Base-by-base conservation (phyloP, 2,888 invertebrate genomes). In the Oscheius myriophilus region DNA sequence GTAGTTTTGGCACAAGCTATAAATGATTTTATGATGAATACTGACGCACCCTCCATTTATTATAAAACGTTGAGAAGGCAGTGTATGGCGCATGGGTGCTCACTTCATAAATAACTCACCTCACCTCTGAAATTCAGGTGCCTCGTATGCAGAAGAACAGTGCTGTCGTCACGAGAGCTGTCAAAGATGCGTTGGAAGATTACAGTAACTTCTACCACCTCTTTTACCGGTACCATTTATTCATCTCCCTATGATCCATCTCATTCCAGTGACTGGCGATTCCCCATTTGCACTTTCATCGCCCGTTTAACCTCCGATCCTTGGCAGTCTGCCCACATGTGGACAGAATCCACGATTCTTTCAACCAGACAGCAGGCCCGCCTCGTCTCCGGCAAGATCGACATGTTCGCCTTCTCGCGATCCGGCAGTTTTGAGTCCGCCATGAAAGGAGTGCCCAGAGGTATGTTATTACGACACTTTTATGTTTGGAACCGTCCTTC, bases 201-300 rank as follows among this genome's bases (percentile, higher is more conserved):
- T 67, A 61, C 25, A n/a, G 25, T 0, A 16, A 61, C n/a, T 67
- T 41, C 25, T 45, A 63, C 11, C 52, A 67, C 53, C 25, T 67
- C 3, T 23, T 67, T 0, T 67, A 67, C 53, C 43, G 67, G 67
- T 58, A 21, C 14, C 16, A 4, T 18, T 26, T 53, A 2, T 33
- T 33, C 21, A 11, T 18, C 12, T 39, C 18, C 33, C n/a, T 33
- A 41, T n/a, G 18, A 6, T 33, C 21, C 26, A 54, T 3, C 11
- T 54, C n/a, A 57, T 64, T 72, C 45, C 52, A 75, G 76, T 41
- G 74, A 77, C 25, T 77, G 77, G 77, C 58, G 77, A 0, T 63
- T 59, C 41, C 64, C 70, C 9, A 16, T 73, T 25, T 70, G 65
- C 45, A 58, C 75, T 2, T 77, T 73, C 45, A 25, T 73, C n/a